phyloP scores from a whole-genome alignment of 2,888 invertebrate species.

The Lycia hirtaria region DNA sequence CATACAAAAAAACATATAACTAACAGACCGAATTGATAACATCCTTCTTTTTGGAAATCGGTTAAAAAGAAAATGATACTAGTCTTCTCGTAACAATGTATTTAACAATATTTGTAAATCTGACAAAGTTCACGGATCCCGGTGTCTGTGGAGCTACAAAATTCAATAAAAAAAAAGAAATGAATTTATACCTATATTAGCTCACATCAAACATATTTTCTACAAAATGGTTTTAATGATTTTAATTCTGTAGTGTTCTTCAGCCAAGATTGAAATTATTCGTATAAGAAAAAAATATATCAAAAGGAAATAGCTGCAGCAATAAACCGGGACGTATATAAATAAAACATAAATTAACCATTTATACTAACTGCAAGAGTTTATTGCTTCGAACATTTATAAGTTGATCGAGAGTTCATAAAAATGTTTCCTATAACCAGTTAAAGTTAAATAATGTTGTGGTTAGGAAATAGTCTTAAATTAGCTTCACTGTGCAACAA shows the following conservation, averaged over 20 bases:
- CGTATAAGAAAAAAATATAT: neutral
- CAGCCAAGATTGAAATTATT: neutral
- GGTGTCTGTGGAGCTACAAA: no score
- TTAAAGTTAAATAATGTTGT: neutral
- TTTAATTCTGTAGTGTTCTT: neutral
- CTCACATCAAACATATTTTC: no score
- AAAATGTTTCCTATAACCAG: neutral
- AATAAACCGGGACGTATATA: constrained; percentile 14
- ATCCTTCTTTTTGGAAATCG: no score
- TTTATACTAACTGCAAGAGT: constrained; percentile 14
- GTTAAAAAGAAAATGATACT: no score
- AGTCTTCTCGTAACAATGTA: no score
- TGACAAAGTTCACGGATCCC: no score
- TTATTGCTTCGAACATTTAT: constrained; percentile 19
- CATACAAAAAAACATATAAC: no score
- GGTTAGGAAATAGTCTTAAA: neutral
- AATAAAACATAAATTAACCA: constrained; percentile 17
- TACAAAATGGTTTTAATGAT: neutral
- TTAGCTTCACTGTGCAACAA: neutral
- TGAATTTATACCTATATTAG: no score
- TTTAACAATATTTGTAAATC: no score
- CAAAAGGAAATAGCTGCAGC: constrained; percentile 5
- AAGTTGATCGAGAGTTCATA: constrained; percentile 12
- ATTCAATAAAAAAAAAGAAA: no score
- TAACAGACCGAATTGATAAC: no score